Evolutionary conservation across 2,113 vertebrate species (phyloP).

Genomic region (Anguilla rostrata): DNA sequence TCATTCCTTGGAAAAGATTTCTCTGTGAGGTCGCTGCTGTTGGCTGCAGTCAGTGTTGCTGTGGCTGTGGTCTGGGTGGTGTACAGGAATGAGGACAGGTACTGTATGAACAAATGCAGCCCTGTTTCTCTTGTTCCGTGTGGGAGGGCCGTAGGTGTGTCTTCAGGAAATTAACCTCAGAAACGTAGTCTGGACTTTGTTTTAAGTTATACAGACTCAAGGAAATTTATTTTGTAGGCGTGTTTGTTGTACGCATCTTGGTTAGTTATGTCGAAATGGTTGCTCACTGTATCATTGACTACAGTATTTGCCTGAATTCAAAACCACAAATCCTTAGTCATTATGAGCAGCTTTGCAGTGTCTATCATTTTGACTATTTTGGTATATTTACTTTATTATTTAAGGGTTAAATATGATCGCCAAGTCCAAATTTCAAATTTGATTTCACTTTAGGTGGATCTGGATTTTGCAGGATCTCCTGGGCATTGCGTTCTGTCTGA

Average conservation of each 20-base stretch:
- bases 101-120: constrained; percentile 33
- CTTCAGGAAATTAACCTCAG: constrained; percentile 26
- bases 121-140: constrained; percentile 6
- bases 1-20: constrained; percentile 61
- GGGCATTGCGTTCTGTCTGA: constrained; percentile 91
- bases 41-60: constrained; percentile 75
- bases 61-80: constrained; percentile 84
- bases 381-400: not conserved
- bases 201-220: constrained; percentile 9
- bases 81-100: constrained; percentile 93
- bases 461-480: constrained; percentile 95
- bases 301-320: not conserved
- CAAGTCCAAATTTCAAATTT: not conserved
- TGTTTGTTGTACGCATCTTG: not conserved
- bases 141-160: constrained; percentile 23
- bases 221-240: constrained; percentile 5
- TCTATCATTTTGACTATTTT: not conserved
- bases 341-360: not conserved
- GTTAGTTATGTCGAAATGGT: not conserved
- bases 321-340: not conserved
- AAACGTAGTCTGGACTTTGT: constrained; percentile 25
- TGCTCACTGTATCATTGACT: constrained; percentile 15
- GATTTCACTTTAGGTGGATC: constrained; percentile 80
- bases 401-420: not conserved
- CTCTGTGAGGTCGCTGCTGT: constrained; percentile 82